Evolutionary conservation across 2,797 vertebrate genomes (phyloP).

Genomic region (Xyrichtys novacula): DNA sequence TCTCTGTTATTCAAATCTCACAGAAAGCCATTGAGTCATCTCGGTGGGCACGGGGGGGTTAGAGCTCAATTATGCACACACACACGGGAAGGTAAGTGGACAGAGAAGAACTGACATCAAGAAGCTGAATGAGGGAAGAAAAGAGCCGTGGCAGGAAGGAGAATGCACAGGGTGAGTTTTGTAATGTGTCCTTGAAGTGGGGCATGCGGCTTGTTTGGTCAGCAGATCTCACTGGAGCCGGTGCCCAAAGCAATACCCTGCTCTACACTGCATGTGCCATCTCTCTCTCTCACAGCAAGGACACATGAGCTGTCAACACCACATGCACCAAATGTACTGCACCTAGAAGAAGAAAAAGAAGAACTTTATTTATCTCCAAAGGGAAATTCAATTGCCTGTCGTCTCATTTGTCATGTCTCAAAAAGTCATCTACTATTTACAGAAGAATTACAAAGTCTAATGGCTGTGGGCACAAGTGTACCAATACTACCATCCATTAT

Average conservation of each 20-base stretch:
- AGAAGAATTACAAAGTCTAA: no score
- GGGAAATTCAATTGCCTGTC: no score
- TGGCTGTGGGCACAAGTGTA: no score
- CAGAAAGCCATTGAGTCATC: slow-evolving; percentile 20
- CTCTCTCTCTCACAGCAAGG: slow-evolving; percentile 29
- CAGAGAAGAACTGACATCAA: slow-evolving; percentile 26
- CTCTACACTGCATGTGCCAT: slow-evolving; percentile 21
- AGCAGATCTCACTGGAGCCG: slow-evolving; percentile 60
- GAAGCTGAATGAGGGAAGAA: slow-evolving; percentile 41
- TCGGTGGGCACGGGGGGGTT: slow-evolving; percentile 32
- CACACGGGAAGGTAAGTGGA: slow-evolving; percentile 26
- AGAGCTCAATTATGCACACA: slow-evolving; percentile 34
- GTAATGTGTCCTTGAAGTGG: slow-evolving; percentile 65
- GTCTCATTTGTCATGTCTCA: no score
- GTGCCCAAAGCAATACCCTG: slow-evolving; percentile 15
- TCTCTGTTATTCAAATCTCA: slow-evolving; percentile 22
- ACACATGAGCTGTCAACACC: slow-evolving; percentile 11
- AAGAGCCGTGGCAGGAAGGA: slow-evolving; percentile 36
- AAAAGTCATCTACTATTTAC: no score
- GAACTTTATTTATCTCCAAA: no score
- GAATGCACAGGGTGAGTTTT: slow-evolving; percentile 40
- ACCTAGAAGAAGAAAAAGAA: no score
- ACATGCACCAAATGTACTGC: slow-evolving; percentile 12
- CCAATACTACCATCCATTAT: not conserved
- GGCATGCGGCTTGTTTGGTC: slow-evolving; percentile 59